Evolutionary conservation across 2,113 vertebrate species (phyloP).

Genomic region (Deroptyus accipitrinus): DNA sequence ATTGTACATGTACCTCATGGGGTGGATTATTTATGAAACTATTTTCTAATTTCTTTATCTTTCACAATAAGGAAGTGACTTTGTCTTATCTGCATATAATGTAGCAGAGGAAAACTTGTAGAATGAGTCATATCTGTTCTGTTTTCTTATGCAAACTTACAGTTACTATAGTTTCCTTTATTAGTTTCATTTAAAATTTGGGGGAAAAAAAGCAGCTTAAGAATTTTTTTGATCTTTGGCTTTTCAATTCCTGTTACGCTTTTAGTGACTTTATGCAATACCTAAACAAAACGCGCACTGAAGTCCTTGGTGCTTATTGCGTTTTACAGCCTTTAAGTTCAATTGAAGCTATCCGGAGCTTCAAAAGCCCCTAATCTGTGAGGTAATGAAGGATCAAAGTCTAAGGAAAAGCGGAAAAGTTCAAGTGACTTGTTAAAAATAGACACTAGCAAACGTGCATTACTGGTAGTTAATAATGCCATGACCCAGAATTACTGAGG

Average conservation of each 20-base stretch:
- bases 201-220: background rate
- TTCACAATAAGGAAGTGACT: background rate
- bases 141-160: background rate
- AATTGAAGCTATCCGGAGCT: background rate
- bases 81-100: background rate
- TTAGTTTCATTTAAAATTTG: background rate
- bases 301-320: background rate
- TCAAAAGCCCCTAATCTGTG: background rate
- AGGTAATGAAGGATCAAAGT: background rate
- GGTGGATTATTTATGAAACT: background rate
- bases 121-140: background rate
- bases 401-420: background rate
- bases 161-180: background rate
- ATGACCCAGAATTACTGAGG: background rate
- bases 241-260: background rate
- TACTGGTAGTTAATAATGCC: background rate
- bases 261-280: background rate
- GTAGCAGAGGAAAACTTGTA: background rate
- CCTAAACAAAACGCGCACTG: rapidly evolving
- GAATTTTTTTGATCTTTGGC: background rate
- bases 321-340: background rate
- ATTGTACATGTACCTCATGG: background rate
- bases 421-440: background rate
- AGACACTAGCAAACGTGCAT: background rate
- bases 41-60: background rate